These are phyloP conservation scores for Oenanthe oenanthe DNA, from an alignment of 2,113 vertebrate genomes.

Conservation along the genomic window DNA sequence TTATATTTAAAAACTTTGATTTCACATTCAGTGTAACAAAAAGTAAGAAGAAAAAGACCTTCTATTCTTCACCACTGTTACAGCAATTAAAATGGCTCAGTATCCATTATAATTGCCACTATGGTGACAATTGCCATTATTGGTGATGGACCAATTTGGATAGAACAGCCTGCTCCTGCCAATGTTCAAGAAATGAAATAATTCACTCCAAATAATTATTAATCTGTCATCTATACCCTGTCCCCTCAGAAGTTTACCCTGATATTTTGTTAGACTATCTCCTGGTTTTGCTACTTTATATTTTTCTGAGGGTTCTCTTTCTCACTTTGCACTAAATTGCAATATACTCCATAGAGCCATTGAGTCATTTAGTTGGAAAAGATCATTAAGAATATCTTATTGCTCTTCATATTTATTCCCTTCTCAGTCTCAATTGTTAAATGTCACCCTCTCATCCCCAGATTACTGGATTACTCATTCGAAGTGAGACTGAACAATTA, in stretches of 20 bases:
- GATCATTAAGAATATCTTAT: not conserved
- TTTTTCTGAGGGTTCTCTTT: not conserved
- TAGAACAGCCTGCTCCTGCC: not conserved
- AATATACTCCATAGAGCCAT: not conserved
- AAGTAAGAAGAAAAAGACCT: not conserved
- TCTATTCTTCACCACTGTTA: not conserved
- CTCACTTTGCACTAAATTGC: not conserved
- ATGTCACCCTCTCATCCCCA: not conserved
- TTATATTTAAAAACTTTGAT: not conserved
- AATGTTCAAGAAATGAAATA: not conserved
- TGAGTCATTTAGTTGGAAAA: not conserved
- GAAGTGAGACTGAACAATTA: not conserved
- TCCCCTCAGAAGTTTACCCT: not conserved
- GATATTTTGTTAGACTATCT: not conserved
- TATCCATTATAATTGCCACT: not conserved
- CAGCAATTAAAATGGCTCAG: not conserved
- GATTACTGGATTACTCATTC: not conserved
- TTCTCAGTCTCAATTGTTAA: not conserved
- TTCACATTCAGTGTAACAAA: not conserved
- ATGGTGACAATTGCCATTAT: rapidly evolving
- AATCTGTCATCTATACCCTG: not conserved
- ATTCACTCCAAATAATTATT: not conserved
- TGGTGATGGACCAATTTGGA: not conserved
- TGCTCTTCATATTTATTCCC: not conserved
- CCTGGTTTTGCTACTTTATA: not conserved